A percentile compares a stretch with the other conserved stretches of the same genome.
phyloP scores from a whole-genome alignment of 2,888 invertebrate species.

The Campoletis raptor region DNA sequence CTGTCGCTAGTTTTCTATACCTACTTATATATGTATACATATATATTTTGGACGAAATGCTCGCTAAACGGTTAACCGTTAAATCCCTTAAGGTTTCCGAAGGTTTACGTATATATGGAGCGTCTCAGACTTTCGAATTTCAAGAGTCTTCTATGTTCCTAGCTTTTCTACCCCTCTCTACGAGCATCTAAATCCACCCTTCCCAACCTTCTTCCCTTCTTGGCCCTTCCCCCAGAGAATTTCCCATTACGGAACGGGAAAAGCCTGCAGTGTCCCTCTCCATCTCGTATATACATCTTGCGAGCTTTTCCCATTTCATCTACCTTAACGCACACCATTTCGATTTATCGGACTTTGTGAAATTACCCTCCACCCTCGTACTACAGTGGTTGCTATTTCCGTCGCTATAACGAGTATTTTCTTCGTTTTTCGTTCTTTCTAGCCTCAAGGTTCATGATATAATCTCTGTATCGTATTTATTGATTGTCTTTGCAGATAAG shows the following conservation, averaged over 20 bases:
- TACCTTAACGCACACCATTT: conserved; percentile 32
- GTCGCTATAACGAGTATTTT: conserved; percentile 16
- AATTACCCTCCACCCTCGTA: conserved; percentile 42
- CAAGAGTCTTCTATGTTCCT: conserved; percentile 47
- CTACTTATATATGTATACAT: conserved; percentile 11
- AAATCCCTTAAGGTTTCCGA: conserved; percentile 62
- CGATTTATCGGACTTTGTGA: conserved; percentile 56
- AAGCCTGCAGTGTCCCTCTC: conserved; percentile 19
- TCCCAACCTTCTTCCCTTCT: conserved; percentile 17
- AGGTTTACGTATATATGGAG: conserved; percentile 26
- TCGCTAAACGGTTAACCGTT: conserved; percentile 68
- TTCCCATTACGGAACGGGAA: conserved; percentile 58
- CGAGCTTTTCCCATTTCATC: conserved; percentile 41
- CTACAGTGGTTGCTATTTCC: conserved; percentile 31
- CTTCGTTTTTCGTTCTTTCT: neutral
- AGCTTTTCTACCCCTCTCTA: conserved; percentile 24
- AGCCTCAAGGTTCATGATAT: neutral
- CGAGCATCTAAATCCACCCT: conserved; percentile 22
- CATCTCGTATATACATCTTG: conserved; percentile 28
- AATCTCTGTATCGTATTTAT: conserved; percentile 5
- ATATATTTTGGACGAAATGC: conserved; percentile 49
- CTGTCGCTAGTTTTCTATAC: conserved; percentile 38
- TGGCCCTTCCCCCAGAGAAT: conserved; percentile 29
- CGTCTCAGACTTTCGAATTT: conserved; percentile 60
- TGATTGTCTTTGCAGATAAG: conserved; percentile 10